Evolutionary conservation across 2,113 vertebrate genomes (phyloP).

Genomic region (Malurus cyaneus): DNA sequence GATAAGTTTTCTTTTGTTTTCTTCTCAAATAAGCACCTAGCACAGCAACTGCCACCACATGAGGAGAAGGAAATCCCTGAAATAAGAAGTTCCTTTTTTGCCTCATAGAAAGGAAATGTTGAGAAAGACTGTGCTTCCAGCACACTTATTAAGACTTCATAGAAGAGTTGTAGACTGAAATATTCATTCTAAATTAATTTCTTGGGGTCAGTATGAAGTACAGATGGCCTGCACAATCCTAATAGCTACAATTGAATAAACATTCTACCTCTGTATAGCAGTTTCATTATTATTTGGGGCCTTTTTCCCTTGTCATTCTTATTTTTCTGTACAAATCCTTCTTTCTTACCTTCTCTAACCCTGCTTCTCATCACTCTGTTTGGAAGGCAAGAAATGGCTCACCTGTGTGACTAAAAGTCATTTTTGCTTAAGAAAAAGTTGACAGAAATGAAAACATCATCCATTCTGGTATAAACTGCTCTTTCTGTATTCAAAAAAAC

Average conservation of each 20-base stretch:
- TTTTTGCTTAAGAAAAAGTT: background rate
- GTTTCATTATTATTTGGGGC: accelerated
- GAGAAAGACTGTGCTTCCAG: background rate
- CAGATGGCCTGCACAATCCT: background rate
- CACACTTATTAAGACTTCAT: background rate
- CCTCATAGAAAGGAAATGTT: background rate
- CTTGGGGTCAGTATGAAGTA: background rate
- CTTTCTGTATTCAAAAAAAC: background rate
- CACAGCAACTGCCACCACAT: background rate
- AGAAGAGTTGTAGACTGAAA: background rate
- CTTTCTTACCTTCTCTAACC: background rate
- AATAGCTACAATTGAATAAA: background rate
- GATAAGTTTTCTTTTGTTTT: background rate
- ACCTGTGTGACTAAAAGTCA: too few relatives aligned
- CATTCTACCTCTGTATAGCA: background rate
- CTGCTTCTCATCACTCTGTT: background rate
- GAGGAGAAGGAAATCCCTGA: background rate
- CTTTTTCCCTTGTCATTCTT: accelerated
- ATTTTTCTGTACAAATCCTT: background rate
- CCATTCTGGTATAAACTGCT: background rate
- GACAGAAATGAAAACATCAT: background rate
- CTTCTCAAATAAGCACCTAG: background rate
- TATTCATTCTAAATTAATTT: background rate
- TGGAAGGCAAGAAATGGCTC: background rate
- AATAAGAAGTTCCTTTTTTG: background rate